A percentile compares a stretch with the other conserved stretches of the same genome.
These are phyloP conservation scores for Falcaria lacertinaria DNA, from an alignment of 2,888 invertebrate genomes.

Conservation along the genomic window DNA sequence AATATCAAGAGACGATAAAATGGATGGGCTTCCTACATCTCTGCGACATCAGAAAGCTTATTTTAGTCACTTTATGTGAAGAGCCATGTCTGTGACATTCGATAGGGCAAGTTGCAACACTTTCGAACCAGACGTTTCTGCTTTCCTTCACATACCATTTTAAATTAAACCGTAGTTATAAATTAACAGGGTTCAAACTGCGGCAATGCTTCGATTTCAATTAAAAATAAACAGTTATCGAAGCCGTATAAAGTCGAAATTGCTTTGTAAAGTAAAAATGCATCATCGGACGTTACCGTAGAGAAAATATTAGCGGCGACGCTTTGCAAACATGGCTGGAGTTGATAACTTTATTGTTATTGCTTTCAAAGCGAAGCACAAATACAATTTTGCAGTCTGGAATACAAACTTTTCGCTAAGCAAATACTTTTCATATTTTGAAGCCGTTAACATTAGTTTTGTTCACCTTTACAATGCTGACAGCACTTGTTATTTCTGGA, in stretches of 20 bases:
- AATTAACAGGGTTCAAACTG: slow-evolving; percentile 22
- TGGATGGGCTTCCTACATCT: slow-evolving; percentile 49
- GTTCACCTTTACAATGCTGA: background rate
- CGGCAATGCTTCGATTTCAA: slow-evolving; percentile 14
- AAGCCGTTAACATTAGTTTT: background rate
- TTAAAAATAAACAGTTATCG: slow-evolving; percentile 41
- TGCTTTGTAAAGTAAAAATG: slow-evolving; percentile 31
- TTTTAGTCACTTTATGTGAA: slow-evolving; percentile 65
- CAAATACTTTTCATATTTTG: background rate
- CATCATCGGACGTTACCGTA: slow-evolving; percentile 23
- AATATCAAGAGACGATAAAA: slow-evolving; percentile 46
- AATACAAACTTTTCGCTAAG: background rate
- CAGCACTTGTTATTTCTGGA: background rate
- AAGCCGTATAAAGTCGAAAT: slow-evolving; percentile 39
- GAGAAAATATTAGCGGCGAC: slow-evolving; percentile 46
- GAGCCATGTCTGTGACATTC: slow-evolving; percentile 57
- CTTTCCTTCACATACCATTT: slow-evolving; percentile 13
- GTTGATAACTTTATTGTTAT: slow-evolving; percentile 57
- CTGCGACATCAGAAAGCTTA: slow-evolving; percentile 56
- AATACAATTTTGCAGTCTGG: slow-evolving; percentile 11
- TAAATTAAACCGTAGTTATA: slow-evolving; percentile 29
- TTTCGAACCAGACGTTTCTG: slow-evolving; percentile 29
- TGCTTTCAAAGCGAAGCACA: slow-evolving; percentile 24
- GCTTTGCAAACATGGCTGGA: slow-evolving; percentile 38
- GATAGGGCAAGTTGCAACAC: slow-evolving; percentile 59